A percentile compares a stretch with the other conserved stretches of the same genome.
Evolutionary conservation across 2,797 vertebrate genomes (phyloP).

Genomic region (Bradypodion ventrale): DNA sequence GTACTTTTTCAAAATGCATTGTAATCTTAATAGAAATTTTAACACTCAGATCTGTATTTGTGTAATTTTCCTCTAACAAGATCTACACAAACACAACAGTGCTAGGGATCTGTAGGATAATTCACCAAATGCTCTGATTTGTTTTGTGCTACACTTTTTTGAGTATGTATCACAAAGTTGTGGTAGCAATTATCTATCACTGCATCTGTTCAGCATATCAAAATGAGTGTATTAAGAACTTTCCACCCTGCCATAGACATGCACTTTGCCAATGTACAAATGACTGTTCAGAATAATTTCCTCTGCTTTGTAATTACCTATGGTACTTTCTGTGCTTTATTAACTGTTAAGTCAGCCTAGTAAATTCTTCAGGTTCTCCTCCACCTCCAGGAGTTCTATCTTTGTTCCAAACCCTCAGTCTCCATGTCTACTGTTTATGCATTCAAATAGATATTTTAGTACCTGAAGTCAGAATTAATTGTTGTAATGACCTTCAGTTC

Average conservation of each 20-base stretch:
- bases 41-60: neutral
- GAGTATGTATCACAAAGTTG: neutral
- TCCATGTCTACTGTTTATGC: neutral
- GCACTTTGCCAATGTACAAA: slow-evolving; percentile 4
- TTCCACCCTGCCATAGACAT: neutral
- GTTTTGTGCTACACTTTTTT: neutral
- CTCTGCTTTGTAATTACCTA: slow-evolving; percentile 1
- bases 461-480: neutral
- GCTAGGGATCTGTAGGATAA: neutral
- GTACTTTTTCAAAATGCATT: neutral
- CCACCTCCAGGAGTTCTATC: slow-evolving; percentile 13
- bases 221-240: neutral
- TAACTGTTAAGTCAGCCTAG: neutral
- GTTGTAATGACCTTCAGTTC: neutral
- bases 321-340: neutral
- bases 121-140: neutral
- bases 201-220: neutral
- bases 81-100: neutral
- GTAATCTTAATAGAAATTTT: neutral
- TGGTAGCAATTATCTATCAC: neutral
- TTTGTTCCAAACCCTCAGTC: neutral
- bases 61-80: neutral
- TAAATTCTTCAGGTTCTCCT: slow-evolving; percentile 2
- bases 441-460: neutral
- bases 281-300: slow-evolving; percentile 1